Evolutionary conservation across 1,140 invertebrate genomes (phyloP).

Genomic region (Reticulitermes speratus): DNA sequence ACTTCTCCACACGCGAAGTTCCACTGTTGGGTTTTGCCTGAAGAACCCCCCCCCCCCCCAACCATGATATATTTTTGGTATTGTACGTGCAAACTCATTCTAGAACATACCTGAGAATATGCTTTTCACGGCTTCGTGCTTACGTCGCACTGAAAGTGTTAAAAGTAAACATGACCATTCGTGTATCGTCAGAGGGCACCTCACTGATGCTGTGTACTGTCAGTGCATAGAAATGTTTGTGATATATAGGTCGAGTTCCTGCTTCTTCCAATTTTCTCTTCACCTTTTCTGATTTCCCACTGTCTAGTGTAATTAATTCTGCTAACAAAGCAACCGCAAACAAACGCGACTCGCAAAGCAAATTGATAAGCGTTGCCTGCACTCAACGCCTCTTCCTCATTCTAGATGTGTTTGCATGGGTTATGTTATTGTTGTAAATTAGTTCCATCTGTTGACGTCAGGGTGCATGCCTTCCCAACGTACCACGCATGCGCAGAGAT

Average conservation of each 20-base stretch:
- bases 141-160: no score
- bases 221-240: background rate
- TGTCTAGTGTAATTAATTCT: constrained; percentile 3
- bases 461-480: background rate
- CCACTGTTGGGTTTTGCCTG: no score
- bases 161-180: no score
- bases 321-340: background rate
- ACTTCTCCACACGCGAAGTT: no score
- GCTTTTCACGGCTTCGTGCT: no score
- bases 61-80: no score
- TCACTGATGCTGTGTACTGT: background rate
- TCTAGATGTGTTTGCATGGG: background rate
- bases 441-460: constrained; percentile 24
- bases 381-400: background rate
- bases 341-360: background rate
- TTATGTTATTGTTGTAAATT: constrained; percentile 26
- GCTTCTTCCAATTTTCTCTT: constrained; percentile 16
- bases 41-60: no score
- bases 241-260: background rate
- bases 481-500: background rate
- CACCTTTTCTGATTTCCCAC: background rate
- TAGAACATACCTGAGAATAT: no score
- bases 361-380: background rate
- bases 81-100: no score
- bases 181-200: background rate